phyloP scores from a whole-genome alignment of 2,888 invertebrate species.

The Epinotia bilunana region DNA sequence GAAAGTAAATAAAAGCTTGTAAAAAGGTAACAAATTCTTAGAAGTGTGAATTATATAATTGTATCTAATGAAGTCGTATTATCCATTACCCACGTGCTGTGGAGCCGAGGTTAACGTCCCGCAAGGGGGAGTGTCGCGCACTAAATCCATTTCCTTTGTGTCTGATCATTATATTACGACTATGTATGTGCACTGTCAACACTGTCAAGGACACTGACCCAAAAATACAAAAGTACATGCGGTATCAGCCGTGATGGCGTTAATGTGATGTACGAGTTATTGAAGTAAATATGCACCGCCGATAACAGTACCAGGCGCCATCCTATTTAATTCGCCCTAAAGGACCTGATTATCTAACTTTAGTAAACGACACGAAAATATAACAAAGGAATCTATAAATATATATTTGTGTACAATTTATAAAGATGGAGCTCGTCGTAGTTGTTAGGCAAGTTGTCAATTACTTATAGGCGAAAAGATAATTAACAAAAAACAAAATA shows the following conservation, averaged over 20 bases:
- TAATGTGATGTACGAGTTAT: not conserved
- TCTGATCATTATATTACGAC: constrained; percentile 23
- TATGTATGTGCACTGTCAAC: constrained; percentile 31
- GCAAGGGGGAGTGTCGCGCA: constrained; percentile 21
- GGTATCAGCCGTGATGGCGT: constrained; percentile 46
- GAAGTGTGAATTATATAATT: too few relatives aligned
- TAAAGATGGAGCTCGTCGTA: too few relatives aligned
- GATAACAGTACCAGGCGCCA: constrained; percentile 37
- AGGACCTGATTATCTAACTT: not conserved
- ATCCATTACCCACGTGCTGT: not conserved
- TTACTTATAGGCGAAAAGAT: too few relatives aligned
- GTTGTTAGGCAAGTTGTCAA: too few relatives aligned
- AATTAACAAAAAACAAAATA: too few relatives aligned
- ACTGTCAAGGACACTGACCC: constrained; percentile 48
- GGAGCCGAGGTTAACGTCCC: constrained; percentile 1
- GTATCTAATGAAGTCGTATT: too few relatives aligned
- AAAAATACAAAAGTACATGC: constrained; percentile 50
- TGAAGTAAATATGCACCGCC: constrained; percentile 30
- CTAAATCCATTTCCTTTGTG: constrained; percentile 20
- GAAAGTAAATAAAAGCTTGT: too few relatives aligned
- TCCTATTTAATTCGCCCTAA: not conserved
- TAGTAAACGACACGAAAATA: too few relatives aligned
- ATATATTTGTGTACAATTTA: too few relatives aligned
- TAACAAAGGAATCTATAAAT: too few relatives aligned
- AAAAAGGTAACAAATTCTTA: too few relatives aligned